Evolutionary conservation across 2,113 vertebrate genomes (phyloP).

Genomic region (Pogona vitticeps): DNA sequence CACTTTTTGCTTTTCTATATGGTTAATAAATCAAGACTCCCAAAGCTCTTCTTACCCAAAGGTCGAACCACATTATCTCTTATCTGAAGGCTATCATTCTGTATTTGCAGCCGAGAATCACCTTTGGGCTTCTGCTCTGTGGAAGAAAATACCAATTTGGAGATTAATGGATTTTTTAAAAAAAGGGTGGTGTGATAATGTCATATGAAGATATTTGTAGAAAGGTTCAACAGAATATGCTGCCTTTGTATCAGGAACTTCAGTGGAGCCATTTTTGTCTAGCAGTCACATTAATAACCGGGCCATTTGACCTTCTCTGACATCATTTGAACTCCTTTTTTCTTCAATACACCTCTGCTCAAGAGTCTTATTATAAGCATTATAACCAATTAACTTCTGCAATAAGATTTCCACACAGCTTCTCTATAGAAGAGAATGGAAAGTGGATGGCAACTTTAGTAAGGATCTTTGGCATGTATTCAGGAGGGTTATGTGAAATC

Average conservation of each 20-base stretch:
- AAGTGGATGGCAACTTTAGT: neutral
- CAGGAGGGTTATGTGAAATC: neutral
- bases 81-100: neutral
- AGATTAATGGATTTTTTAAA: neutral
- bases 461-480: neutral
- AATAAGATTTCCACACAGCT: neutral
- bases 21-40: neutral
- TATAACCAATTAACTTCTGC: neutral
- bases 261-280: neutral
- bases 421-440: neutral
- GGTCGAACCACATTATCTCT: neutral
- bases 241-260: neutral
- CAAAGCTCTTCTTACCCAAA: neutral
- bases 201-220: neutral
- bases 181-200: neutral
- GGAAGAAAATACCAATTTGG: neutral
- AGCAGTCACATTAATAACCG: neutral
- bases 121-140: neutral
- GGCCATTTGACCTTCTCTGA: neutral
- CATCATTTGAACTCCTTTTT: neutral
- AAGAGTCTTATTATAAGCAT: neutral
- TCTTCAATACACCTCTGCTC: neutral
- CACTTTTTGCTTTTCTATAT: neutral
- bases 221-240: neutral
- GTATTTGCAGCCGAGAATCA: neutral